Evolutionary conservation across 2,113 vertebrate species (phyloP), one percentile per base, ranked within the genome.

Genomic region (Seriola rivoliana): DNA sequence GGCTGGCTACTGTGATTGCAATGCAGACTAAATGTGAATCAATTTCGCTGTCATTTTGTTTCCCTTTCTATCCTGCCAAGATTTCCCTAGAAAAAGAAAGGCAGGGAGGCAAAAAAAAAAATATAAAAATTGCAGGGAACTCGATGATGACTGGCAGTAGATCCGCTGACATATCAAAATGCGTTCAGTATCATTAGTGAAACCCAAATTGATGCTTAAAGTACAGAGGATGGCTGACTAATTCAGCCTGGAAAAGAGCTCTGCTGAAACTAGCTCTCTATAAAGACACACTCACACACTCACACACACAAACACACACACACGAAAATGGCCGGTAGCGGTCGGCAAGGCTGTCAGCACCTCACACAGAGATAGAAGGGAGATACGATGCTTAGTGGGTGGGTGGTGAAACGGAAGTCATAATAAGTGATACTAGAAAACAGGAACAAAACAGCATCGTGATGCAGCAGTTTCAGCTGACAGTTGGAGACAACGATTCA

Each of bases 91-190:
- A 67, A 85, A 57, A 58, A 81, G 1, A 81, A 71, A 64, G 67
- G 11, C 38, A 17, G 8, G 50, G 9, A 69, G 57, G 29, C 10
- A 16, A 21, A 25, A 1, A 8, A 7, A 29, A 42, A 55, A 64
- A 44, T 8, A 42, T 42, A 46, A n/a, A 54, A 42, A 25, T 42
- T 57, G 52, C 25, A 62, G 63, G 50, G 78, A 80, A 75, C 54
- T 65, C 57, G 52, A 16, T 44, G 0, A 34, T 63, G 77, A 63
- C 75, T 75, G 70, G 40, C 34, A 19, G 67, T 13, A 40, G 69
- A 80, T 58, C 36, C 86, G 91, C 78, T 88, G 82, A 93, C 74
- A 57, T 62, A 80, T 80, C 82, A 74, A 78, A 92, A 93, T 13
- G 58, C 17, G 66, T 44, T 83, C 77, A 72, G 52, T 82, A 44